phyloP scores from a whole-genome alignment of 1,140 invertebrate genomes.

The Musca vetustissima region DNA sequence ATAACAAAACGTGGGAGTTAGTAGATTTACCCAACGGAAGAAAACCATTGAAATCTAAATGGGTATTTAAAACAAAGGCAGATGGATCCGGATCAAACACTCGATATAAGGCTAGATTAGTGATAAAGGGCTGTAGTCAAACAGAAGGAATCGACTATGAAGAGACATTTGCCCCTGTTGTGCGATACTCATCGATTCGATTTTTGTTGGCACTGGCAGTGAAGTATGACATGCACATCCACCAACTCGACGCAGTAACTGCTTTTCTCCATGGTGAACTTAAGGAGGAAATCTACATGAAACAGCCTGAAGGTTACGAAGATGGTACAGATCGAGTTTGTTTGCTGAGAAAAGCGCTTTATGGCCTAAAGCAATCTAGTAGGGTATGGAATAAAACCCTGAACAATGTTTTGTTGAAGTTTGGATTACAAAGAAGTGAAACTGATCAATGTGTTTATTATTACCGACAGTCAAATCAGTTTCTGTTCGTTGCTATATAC shows the following conservation, averaged over 20 bases:
- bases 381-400: conserved; percentile 11
- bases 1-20: neutral
- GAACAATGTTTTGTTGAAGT: conserved; percentile 3
- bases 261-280: conserved; percentile 34
- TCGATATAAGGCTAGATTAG: neutral
- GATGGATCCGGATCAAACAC: neutral
- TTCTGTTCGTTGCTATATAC: conserved; percentile 30
- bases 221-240: conserved; percentile 25
- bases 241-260: conserved; percentile 35
- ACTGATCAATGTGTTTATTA: conserved; percentile 38
- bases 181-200: conserved; percentile 42
- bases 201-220: conserved; percentile 16
- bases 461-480: conserved; percentile 25
- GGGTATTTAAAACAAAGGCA: conserved; percentile 17
- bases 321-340: conserved; percentile 25
- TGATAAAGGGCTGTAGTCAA: conserved; percentile 8
- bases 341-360: conserved; percentile 32
- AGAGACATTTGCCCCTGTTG: conserved; percentile 36
- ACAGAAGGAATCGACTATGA: conserved; percentile 40
- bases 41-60: conserved; percentile 16
- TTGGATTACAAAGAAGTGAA: neutral
- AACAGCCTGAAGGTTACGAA: conserved; percentile 39
- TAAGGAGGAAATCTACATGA: conserved; percentile 54
- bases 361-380: conserved; percentile 39
- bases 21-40: neutral